These are phyloP conservation scores for Sylvia borin DNA, from an alignment of 2,797 vertebrate species.

Conservation along the genomic window DNA sequence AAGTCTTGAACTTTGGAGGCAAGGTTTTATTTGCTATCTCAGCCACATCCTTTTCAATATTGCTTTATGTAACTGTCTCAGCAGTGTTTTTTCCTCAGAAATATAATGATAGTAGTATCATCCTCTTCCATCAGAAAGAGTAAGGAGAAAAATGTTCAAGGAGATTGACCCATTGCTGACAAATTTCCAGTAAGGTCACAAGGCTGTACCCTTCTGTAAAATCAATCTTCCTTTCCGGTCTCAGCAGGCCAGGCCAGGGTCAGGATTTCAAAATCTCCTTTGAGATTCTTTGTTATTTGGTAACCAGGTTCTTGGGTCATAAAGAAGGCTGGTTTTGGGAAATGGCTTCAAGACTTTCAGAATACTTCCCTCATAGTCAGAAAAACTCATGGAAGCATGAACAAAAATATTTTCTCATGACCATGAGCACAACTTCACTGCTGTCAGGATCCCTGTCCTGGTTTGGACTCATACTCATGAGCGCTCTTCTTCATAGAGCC, in stretches of 20 bases:
- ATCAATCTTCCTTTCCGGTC: background rate
- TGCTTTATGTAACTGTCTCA: background rate
- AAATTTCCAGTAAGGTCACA: background rate
- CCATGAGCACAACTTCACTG: background rate
- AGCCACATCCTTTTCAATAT: background rate
- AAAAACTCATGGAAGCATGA: background rate
- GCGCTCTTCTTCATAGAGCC: background rate
- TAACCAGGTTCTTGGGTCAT: background rate
- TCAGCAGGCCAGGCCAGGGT: background rate
- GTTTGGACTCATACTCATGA: background rate
- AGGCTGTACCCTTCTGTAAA: background rate
- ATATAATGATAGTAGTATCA: background rate
- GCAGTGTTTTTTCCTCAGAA: background rate
- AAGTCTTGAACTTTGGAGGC: background rate
- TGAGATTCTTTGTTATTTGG: background rate
- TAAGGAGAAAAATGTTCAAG: background rate
- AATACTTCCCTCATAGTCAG: background rate
- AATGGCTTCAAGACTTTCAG: background rate
- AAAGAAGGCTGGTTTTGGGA: background rate
- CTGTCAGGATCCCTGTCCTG: background rate
- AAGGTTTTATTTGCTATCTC: background rate
- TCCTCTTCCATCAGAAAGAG: background rate
- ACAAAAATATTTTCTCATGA: background rate
- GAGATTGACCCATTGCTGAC: background rate
- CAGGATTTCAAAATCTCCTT: background rate